Conservation (phyloP, 2,113 vertebrate genomes). For the Tonatia bakeri region DNA sequence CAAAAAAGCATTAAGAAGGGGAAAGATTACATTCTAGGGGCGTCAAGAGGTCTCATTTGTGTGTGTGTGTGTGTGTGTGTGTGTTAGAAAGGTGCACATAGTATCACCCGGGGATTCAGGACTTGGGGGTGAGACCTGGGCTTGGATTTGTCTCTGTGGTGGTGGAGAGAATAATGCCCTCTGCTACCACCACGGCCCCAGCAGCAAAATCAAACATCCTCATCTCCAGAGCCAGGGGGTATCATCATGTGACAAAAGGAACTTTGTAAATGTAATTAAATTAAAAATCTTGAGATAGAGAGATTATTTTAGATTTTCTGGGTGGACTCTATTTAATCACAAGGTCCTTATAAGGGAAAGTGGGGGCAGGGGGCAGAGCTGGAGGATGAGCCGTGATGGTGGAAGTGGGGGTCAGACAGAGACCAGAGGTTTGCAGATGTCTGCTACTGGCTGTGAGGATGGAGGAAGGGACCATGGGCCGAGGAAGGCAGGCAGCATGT, state of each 20-base stretch:
- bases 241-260: not conserved
- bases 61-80: not conserved
- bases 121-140: not conserved
- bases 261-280: not conserved
- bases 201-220: not conserved
- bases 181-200: accelerated
- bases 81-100: not conserved
- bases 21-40: not conserved
- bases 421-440: not conserved
- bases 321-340: not conserved
- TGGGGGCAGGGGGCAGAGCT: no score
- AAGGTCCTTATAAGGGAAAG: not conserved
- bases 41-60: not conserved
- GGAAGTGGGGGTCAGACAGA: not conserved
- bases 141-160: not conserved
- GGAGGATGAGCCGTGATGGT: not conserved
- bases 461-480: not conserved
- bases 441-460: not conserved
- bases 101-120: not conserved
- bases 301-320: not conserved
- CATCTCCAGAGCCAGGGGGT: not conserved
- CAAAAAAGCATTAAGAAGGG: not conserved
- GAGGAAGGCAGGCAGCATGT: not conserved
- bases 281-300: not conserved
- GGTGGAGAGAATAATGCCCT: not conserved